A percentile compares a stretch with the other conserved stretches of the same genome.
Evolutionary conservation across 2,888 invertebrate genomes (phyloP).

Genomic region (Latrodectus elegans): DNA sequence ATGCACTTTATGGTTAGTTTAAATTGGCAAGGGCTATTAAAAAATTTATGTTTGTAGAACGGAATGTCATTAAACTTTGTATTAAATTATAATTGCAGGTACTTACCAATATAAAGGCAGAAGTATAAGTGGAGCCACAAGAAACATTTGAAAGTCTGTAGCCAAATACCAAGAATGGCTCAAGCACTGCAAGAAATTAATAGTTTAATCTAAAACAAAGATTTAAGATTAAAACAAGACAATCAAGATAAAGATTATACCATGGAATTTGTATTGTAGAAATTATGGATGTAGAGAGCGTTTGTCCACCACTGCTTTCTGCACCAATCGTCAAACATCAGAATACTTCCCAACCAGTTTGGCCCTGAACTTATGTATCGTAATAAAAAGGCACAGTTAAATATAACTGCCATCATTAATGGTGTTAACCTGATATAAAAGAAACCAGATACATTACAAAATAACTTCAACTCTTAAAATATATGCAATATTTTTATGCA

Average conservation of each 20-base stretch:
- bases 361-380: conserved; percentile 74
- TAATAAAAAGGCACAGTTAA: conserved; percentile 73
- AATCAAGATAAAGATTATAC: conserved; percentile 68
- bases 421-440: conserved; percentile 73
- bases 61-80: too few relatives aligned
- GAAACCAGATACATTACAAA: not conserved
- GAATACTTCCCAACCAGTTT: conserved; percentile 72
- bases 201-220: not conserved
- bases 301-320: conserved; percentile 71
- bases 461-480: too few relatives aligned
- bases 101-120: conserved; percentile 67
- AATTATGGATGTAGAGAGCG: conserved; percentile 71
- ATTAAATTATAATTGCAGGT: too few relatives aligned
- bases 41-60: too few relatives aligned
- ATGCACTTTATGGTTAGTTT: too few relatives aligned
- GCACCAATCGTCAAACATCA: conserved; percentile 71
- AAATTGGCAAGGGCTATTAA: too few relatives aligned
- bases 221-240: not conserved
- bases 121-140: conserved; percentile 70
- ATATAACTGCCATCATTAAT: conserved; percentile 74
- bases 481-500: too few relatives aligned
- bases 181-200: conserved; percentile 69
- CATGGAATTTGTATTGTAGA: conserved; percentile 71
- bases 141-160: conserved; percentile 71
- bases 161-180: conserved; percentile 72